Evolutionary conservation across 2,113 vertebrate genomes (phyloP).

Genomic region (Alouatta palliata): DNA sequence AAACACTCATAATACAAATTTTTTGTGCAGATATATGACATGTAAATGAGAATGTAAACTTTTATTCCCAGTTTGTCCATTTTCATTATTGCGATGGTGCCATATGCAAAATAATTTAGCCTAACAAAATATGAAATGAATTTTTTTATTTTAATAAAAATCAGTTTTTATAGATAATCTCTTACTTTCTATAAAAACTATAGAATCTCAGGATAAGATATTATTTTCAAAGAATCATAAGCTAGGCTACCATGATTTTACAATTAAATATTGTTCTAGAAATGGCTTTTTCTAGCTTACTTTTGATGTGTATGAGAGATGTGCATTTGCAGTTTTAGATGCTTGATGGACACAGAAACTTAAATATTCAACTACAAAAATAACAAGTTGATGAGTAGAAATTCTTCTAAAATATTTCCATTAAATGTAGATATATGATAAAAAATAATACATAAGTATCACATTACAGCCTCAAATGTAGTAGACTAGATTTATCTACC

Average conservation of each 20-base stretch:
- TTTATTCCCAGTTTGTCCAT: not conserved
- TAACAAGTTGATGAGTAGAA: not conserved
- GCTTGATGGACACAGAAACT: not conserved
- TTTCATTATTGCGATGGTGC: not conserved
- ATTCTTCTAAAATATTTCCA: not conserved
- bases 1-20: not conserved
- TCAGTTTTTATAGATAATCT: not conserved
- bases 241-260: not conserved
- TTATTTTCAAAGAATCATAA: not conserved
- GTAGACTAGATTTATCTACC: not conserved
- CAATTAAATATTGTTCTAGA: not conserved
- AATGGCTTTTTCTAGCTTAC: not conserved
- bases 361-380: not conserved
- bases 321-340: not conserved
- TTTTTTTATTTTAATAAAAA: constrained; percentile 44
- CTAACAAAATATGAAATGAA: not conserved
- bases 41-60: not conserved
- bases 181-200: not conserved
- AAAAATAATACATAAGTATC: not conserved
- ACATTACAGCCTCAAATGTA: not conserved
- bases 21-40: not conserved
- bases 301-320: not conserved
- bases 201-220: not conserved
- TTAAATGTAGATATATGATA: not conserved
- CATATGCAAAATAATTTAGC: not conserved